A percentile compares a stretch with the other conserved stretches of the same genome.
Evolutionary conservation across 2,113 vertebrate species (phyloP).

Genomic region (Telmatochromis sp.): DNA sequence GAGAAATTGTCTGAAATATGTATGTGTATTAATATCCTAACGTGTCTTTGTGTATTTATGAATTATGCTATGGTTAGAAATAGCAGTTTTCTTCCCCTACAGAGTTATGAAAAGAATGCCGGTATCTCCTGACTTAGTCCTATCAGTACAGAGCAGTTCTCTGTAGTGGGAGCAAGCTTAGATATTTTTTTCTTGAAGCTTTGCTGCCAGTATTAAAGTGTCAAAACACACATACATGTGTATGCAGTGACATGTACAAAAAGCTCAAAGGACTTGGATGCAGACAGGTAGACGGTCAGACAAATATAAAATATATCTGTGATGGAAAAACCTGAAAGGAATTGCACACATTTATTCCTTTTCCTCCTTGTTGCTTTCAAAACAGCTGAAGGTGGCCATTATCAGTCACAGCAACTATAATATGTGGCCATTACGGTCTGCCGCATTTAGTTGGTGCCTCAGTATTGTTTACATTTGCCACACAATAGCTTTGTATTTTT

Average conservation of each 20-base stretch:
- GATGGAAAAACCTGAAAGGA: neutral
- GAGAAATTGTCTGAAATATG: neutral
- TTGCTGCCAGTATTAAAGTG: neutral
- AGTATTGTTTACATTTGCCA: neutral
- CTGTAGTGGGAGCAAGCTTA: neutral
- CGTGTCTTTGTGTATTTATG: neutral
- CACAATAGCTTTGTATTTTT: neutral
- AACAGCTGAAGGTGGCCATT: neutral
- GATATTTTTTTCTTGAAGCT: neutral
- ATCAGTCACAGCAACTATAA: neutral
- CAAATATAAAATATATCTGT: neutral
- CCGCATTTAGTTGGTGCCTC: neutral
- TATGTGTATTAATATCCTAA: neutral
- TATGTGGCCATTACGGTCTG: neutral
- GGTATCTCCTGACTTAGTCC: neutral
- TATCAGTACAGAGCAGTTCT: slow-evolving; percentile 11
- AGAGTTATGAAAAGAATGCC: neutral
- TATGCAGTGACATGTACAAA: neutral
- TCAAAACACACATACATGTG: neutral
- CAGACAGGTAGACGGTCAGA: neutral
- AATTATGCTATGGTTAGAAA: neutral
- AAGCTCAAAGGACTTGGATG: slow-evolving; percentile 3
- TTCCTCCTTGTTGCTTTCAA: neutral
- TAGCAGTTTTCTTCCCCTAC: neutral
- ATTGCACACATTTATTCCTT: neutral